Base-by-base conservation (phyloP, 1,140 invertebrate genomes). In the Cotesia chilonis region DNA sequence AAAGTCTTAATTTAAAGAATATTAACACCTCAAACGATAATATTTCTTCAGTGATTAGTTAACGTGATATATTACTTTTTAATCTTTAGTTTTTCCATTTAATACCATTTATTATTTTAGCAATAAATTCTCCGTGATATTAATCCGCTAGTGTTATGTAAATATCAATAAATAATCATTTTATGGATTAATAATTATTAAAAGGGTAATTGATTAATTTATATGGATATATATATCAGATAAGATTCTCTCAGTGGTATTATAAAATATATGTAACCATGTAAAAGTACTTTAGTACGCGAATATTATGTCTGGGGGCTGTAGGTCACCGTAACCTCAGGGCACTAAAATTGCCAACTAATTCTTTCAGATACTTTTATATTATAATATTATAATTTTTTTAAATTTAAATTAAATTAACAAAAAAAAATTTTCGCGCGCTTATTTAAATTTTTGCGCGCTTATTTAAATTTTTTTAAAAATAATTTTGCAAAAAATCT, bases 271-370 rank as follows among this genome's bases (percentile, higher is more conserved):
- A 41, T 41, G 14, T 14, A 10, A 70, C 35, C 59, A 54, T 38
- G 69, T 61, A 73, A 59, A 67, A 55, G 68, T 69, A 61, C 66
- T 35, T 55, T 20, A 61, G 59, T 72, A 3, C 4, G 64, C 17
- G 9, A 9, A 55, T 52, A 54, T 61, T 41, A 78, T 81, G 47
- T 76, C 82, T 81, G 63, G 63, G 73, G 82, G 82, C 82, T 83
- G 75, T 83, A 77, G 81, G 81, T 85, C 81, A 75, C 72, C 77
- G 71, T 71, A 37, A 74, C 82, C 78, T 69, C 72, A 68, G 77
- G 82, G 79, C 69, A 77, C 72, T 57, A 75, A 70, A 77, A 68
- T 77, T 73, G 68, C 69, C 67, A 75, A 74, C 74, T 75, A 76
- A 80, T 77, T 78, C 41, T 41, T 41, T 64, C 72, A 78, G 71